Conservation (phyloP, 1,140 invertebrate species). For the Heliconius hermathena region DNA sequence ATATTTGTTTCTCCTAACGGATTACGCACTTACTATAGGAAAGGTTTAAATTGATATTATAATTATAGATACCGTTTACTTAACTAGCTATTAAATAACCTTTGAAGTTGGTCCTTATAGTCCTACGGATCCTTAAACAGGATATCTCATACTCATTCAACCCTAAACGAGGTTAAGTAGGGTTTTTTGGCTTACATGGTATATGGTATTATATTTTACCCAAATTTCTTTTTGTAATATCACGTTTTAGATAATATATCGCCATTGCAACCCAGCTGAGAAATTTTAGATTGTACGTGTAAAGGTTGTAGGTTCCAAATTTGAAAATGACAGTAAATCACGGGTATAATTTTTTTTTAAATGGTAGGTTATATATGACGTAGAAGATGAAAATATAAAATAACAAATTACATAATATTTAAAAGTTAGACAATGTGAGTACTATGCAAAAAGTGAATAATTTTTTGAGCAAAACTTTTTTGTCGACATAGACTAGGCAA, state of each 20-base stretch:
- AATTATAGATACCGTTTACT: conserved; percentile 12
- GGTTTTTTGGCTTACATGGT: conserved; percentile 6
- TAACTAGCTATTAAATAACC: background rate
- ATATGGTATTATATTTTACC: conserved; percentile 1
- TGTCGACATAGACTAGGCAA: too few species aligned
- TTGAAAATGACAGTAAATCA: background rate
- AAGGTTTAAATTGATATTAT: background rate
- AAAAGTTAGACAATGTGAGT: too few species aligned
- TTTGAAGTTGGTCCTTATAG: conserved; percentile 5
- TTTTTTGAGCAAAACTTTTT: too few species aligned
- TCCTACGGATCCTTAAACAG: background rate
- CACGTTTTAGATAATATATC: background rate
- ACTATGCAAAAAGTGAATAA: too few species aligned
- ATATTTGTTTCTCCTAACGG: background rate
- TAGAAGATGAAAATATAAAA: too few species aligned
- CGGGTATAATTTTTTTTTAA: too few species aligned
- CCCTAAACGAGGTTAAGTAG: background rate
- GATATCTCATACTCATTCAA: conserved; percentile 11
- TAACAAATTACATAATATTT: too few species aligned
- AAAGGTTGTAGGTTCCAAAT: background rate
- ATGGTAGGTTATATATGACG: too few species aligned
- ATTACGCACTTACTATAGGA: background rate
- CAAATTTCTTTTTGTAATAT: background rate
- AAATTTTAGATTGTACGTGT: background rate
- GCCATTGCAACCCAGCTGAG: background rate